These are phyloP conservation scores for Ophraella communa DNA, from an alignment of 2,888 invertebrate genomes.

Conservation along the genomic window DNA sequence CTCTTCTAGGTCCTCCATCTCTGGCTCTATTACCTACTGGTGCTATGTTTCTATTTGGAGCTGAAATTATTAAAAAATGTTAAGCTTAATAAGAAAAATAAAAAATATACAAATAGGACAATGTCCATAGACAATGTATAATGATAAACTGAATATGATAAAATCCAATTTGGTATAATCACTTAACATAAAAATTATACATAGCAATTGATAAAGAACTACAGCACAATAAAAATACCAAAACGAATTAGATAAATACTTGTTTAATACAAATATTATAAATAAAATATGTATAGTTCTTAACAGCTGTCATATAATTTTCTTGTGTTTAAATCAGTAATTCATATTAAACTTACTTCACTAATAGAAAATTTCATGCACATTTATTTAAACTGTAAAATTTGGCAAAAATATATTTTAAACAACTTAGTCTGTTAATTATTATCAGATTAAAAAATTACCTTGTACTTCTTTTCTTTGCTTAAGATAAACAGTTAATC, in stretches of 20 bases:
- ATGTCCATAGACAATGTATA: too few species aligned
- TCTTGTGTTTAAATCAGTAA: not conserved
- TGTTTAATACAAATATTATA: too few species aligned
- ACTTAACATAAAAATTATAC: too few species aligned
- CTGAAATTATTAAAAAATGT: conserved; percentile 14
- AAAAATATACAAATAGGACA: too few species aligned
- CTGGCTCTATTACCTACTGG: conserved; percentile 56
- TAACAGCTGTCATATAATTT: not conserved
- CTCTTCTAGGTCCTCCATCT: conserved; percentile 69
- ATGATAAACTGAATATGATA: too few species aligned
- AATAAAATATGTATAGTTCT: too few species aligned
- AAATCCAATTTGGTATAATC: too few species aligned
- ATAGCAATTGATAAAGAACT: too few species aligned
- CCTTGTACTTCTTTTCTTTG: conserved; percentile 34
- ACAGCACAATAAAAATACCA: too few species aligned
- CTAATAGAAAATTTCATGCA: not conserved
- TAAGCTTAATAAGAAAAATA: too few species aligned
- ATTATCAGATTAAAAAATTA: conserved; percentile 1
- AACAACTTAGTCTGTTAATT: not conserved
- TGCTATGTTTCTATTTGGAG: conserved; percentile 43
- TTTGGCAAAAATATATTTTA: not conserved
- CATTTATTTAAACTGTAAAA: not conserved
- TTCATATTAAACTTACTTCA: not conserved
- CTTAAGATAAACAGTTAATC: conserved; percentile 56
- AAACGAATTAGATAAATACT: too few species aligned